Base-by-base conservation (phyloP, 2,888 invertebrate genomes). In the Scaptomyza tumidula region DNA sequence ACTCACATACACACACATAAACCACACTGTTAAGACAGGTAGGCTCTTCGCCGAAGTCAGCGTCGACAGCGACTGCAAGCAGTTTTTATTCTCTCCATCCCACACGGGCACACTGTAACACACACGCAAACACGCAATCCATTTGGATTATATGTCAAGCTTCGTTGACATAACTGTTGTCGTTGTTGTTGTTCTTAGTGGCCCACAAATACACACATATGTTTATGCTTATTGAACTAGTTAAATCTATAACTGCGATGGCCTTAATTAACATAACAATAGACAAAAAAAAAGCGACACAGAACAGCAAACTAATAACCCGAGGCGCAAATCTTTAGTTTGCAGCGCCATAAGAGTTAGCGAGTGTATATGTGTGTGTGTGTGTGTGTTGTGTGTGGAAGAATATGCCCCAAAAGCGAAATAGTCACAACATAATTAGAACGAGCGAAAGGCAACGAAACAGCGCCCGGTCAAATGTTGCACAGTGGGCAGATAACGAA, bases 211-310 rank as follows among this genome's bases (percentile, higher is more conserved):
- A 39, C 27, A 35, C 7, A 35, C 14, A 60, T 19, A 31, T 46
- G 50, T 9, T 14, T 43, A 27, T 71, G 71, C 46, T 65, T 80
- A 75, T 86, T 85, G 86, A 86, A 86, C 86, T 76, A 77, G 75
- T 75, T 77, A 74, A 79, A 75, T 75, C 79, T 69, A 88, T 85
- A 84, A 74, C 58, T 69, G 58, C 65, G 58, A 65, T 80, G 86
- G 74, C 81, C 90, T 80, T 89, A 89, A 90, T 89, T 90, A 90
- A 62, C 88, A 86, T 89, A 75, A 86, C 75, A 85, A 90, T 75
- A 67, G 71, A 69, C 72, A 77, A 56, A 74, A 56, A 74, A 75
- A 69, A 43, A 33, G 69, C 50, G 14, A 13, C 39, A 35, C 14
- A 49, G 43, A 72, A 31, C 19, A 49, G 37, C 71, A 56, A 44